Base-by-base conservation (phyloP, 2,113 vertebrate species). In the Xiphophorus hellerii region DNA sequence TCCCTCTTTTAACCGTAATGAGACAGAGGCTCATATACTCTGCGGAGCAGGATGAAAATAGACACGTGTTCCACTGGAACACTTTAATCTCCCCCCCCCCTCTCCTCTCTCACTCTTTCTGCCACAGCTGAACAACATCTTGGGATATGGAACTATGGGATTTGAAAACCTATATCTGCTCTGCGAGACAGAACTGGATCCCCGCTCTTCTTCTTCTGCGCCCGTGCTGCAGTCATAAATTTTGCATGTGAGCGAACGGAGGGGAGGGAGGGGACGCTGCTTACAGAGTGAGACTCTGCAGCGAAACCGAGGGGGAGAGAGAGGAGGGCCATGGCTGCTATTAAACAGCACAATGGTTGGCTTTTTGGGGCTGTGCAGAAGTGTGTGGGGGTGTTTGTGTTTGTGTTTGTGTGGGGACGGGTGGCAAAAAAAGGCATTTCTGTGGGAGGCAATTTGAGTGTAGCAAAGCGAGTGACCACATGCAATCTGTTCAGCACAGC, bases 141-240 rank as follows among this genome's bases (percentile, higher is more conserved):
- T 28, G 85, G 87, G 89, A 86, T 88, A 70, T 13, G 88, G 79
- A 79, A 78, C 77, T 86, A 17, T 86, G 90, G 90, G 91, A 91
- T 90, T 91, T 89, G 85, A 90, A 91, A 91, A 90, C 92, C 87
- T 89, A 92, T 88, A 91, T 92, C 89, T 89, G 84, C 84, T 90
- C 82, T 29, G 68, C 12, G 73, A 90, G 88, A 93, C 81, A 87
- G 80, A 89, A 86, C 89, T 85, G 76, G 86, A 84, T 89, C 81
- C 80, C 61, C 35, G 66, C 73, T 84, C 78, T 37, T 37, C 10
- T 85, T 67, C 75, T 84, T 77, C 88, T 90, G 77, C 80, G 77
- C 84, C 22, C 69, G 61, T 88, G 68, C 85, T 87, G 86, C 83
- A 90, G 90, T 88, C 89, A 89, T 90, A 91, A 82, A 91, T 92